phyloP scores from a whole-genome alignment of 2,888 invertebrate genomes.

The Atrina japonica region DNA sequence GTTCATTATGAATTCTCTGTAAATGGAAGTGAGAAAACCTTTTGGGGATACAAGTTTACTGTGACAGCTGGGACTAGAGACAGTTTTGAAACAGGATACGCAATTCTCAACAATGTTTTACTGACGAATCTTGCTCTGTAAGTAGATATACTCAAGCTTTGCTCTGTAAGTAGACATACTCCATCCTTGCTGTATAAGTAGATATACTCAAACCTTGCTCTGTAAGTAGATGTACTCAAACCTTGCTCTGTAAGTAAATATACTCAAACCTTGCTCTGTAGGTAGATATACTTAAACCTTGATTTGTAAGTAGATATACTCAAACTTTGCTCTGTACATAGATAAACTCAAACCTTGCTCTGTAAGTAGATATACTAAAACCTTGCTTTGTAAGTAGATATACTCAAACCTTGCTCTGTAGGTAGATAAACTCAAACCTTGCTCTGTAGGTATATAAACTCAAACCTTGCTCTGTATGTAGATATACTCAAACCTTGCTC shows the following conservation, averaged over 20 bases:
- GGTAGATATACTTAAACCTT: no score
- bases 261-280: background rate
- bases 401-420: no score
- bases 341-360: no score
- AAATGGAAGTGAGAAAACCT: slow-evolving; percentile 52
- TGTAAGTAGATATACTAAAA: no score
- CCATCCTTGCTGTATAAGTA: slow-evolving; percentile 68
- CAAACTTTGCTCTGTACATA: background rate
- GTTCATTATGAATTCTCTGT: slow-evolving; percentile 69
- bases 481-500: no score
- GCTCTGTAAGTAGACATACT: no score
- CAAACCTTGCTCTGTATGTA: no score
- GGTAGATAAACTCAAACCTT: no score
- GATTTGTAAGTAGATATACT: slow-evolving; percentile 59
- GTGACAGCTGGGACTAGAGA: slow-evolving; percentile 75
- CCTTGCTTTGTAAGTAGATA: no score
- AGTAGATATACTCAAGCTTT: slow-evolving; percentile 35
- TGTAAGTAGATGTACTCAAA: no score
- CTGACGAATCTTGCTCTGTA: slow-evolving; percentile 68
- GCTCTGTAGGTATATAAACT: no score
- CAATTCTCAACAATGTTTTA: slow-evolving; percentile 73
- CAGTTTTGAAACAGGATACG: slow-evolving; percentile 78
- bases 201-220: background rate
- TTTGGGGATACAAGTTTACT: slow-evolving; percentile 77
- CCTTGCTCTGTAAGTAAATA: slow-evolving; percentile 63